phyloP scores from a whole-genome alignment of 2,797 vertebrate species.

The Phrynocephalus guinanensis region DNA sequence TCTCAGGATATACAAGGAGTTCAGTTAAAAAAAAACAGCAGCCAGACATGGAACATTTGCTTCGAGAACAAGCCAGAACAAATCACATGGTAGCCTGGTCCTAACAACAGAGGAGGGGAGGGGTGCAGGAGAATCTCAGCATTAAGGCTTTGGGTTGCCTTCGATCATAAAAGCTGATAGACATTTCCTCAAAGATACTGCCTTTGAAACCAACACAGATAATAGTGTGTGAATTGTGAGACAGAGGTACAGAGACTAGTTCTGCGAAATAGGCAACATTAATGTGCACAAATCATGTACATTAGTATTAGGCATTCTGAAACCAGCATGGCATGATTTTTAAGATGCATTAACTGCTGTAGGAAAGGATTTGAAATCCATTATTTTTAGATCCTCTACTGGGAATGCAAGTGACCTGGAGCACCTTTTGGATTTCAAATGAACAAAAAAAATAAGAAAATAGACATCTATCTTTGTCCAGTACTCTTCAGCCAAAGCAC shows the following conservation, averaged over 20 bases:
- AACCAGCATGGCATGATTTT: constrained; percentile 40
- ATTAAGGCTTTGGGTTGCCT: constrained; percentile 32
- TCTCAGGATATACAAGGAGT: constrained; percentile 34
- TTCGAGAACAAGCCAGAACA: background rate
- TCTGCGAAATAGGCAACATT: constrained; percentile 33
- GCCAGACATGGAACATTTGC: constrained; percentile 33
- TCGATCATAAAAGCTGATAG: constrained; percentile 59
- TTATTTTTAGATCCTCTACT: constrained; percentile 45
- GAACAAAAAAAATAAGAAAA: constrained; percentile 72
- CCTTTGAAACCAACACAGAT: constrained; percentile 56
- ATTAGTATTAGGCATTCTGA: constrained; percentile 44
- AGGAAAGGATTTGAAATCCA: constrained; percentile 49
- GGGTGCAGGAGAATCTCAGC: constrained; percentile 2
- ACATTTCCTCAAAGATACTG: constrained; percentile 43
- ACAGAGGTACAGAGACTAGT: constrained; percentile 48
- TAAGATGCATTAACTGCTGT: constrained; percentile 50
- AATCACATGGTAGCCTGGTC: background rate
- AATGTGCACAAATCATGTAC: constrained; percentile 33
- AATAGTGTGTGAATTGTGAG: constrained; percentile 44
- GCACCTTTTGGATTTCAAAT: constrained; percentile 68
- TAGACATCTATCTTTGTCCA: constrained; percentile 59
- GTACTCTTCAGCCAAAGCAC: constrained; percentile 71
- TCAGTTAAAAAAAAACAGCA: background rate
- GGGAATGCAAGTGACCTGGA: constrained; percentile 69
- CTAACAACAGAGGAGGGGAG: background rate